Evolutionary conservation across 2,113 vertebrate genomes (phyloP).

Genomic region (Xyliphius kryptos): DNA sequence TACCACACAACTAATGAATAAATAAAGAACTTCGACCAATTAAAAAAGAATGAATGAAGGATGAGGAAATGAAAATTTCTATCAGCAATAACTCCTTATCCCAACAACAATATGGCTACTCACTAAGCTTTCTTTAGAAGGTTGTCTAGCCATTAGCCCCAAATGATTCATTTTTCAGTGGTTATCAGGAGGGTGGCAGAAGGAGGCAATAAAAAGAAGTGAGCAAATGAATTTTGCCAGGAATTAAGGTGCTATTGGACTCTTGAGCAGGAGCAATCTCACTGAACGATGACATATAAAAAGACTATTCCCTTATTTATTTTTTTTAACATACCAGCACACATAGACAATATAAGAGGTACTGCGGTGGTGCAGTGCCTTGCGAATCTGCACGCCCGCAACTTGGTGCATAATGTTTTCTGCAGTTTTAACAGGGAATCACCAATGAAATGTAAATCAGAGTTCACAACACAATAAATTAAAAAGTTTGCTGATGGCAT

Average conservation of each 20-base stretch:
- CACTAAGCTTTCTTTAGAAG: slow-evolving; percentile 17
- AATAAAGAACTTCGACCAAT: slow-evolving; percentile 56
- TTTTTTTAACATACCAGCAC: not conserved
- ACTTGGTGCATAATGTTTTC: not conserved
- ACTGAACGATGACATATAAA: slow-evolving; percentile 32
- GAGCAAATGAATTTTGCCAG: slow-evolving; percentile 9
- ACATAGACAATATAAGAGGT: slow-evolving; percentile 8
- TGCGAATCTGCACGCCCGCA: slow-evolving; percentile 3
- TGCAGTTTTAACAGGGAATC: not conserved
- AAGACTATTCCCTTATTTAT: not conserved
- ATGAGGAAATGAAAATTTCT: slow-evolving; percentile 41
- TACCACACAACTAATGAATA: slow-evolving; percentile 60
- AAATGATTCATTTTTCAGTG: slow-evolving; percentile 39
- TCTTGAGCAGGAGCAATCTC: slow-evolving; percentile 28
- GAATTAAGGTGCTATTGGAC: slow-evolving; percentile 3
- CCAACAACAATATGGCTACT: slow-evolving; percentile 30
- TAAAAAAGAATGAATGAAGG: slow-evolving; percentile 43
- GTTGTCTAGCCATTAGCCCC: slow-evolving; percentile 29
- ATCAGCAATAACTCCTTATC: slow-evolving; percentile 37
- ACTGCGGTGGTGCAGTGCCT: not conserved
- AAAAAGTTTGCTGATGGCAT: not conserved
- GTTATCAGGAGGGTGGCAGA: slow-evolving; percentile 41
- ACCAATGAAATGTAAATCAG: not conserved
- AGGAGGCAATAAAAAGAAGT: slow-evolving; percentile 36
- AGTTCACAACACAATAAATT: not conserved